phyloP scores from a whole-genome alignment of 2,113 vertebrate genomes.

The Centrocercus urophasianus region DNA sequence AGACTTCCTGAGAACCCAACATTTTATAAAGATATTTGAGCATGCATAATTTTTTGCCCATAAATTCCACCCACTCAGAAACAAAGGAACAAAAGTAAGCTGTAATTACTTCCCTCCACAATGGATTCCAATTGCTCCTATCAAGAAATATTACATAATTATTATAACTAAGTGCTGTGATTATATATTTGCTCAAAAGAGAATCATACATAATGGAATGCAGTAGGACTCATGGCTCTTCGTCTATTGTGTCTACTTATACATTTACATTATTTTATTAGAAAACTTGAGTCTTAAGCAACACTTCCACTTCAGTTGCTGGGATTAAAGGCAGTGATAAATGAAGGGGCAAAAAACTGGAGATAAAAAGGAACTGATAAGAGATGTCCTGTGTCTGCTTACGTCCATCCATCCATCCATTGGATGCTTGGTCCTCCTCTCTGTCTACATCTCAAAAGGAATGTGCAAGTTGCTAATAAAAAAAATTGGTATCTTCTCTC shows the following conservation, averaged over 20 bases:
- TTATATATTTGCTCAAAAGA: conserved; percentile 69
- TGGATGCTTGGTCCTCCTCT: background rate
- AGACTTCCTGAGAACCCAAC: conserved; percentile 10
- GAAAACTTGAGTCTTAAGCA: conserved; percentile 44
- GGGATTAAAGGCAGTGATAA: background rate
- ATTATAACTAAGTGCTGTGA: conserved; percentile 67
- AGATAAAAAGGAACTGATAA: background rate
- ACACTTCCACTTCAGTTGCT: conserved; percentile 7
- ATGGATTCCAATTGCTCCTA: conserved; percentile 64
- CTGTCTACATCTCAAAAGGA: background rate
- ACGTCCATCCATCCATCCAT: background rate
- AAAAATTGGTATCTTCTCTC: background rate
- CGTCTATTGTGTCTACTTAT: conserved; percentile 52
- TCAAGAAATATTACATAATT: conserved; percentile 76
- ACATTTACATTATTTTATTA: conserved; percentile 68
- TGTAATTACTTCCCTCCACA: conserved; percentile 69
- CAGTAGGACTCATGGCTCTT: conserved; percentile 15
- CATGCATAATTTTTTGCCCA: conserved; percentile 42
- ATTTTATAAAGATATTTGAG: conserved; percentile 33
- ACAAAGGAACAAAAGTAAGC: conserved; percentile 53
- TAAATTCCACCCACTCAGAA: conserved; percentile 63
- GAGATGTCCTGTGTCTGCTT: background rate
- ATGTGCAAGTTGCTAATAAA: background rate
- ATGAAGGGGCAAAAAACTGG: background rate
- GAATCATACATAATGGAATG: conserved; percentile 49